Base-by-base conservation (phyloP, 2,797 vertebrate species). In the Eptatretus atami region DNA sequence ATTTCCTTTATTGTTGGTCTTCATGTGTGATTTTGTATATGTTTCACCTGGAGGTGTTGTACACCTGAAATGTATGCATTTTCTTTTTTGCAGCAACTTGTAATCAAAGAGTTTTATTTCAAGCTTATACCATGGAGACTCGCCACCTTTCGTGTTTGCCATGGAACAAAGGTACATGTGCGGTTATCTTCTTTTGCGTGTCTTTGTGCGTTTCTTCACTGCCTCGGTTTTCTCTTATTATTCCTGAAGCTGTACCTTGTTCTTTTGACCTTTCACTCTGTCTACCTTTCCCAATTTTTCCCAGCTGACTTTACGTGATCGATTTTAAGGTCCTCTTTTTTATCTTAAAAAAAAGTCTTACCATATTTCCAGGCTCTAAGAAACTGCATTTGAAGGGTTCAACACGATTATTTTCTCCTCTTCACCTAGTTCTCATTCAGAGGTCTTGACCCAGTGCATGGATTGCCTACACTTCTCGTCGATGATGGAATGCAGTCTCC, bases 41-140 rank as follows among this genome's bases (percentile, higher is more conserved):
- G 53, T 63, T 65, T 53, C n/a, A 12, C 25, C 57, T 61, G n/a
- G 2, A 25, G 57, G n/a, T 25, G 2, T 61, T 61, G n/a, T 61
- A 10, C 57, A 15, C n/a, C 25, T 25, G n/a, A 10, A 61, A 25
- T 10, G 9, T 15, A 31, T 9, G 3, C 12, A n/a, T 64, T 8
- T 44, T 44, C 6, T 44, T 44, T 44, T 53, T 66, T 73, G 70
- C 75, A 98, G 92, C 92, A 98, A 90, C 81, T 98, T 68, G 94
- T 87, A 14, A 83, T 98, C 69, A 98, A 98, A 75, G 92, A 98
- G 69, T 98, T 94, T 75, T 98, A 96, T 73, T 77, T 98, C 80
- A 92, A 92, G 77, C 93, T 98, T 70, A 94, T 98, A 75, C 92
- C 90, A 1, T 95, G 92, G 92, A 84, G 87, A 68, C 87, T 96